phyloP scores from a whole-genome alignment of 2,888 invertebrate species.

The Perizoma flavofasciatum region DNA sequence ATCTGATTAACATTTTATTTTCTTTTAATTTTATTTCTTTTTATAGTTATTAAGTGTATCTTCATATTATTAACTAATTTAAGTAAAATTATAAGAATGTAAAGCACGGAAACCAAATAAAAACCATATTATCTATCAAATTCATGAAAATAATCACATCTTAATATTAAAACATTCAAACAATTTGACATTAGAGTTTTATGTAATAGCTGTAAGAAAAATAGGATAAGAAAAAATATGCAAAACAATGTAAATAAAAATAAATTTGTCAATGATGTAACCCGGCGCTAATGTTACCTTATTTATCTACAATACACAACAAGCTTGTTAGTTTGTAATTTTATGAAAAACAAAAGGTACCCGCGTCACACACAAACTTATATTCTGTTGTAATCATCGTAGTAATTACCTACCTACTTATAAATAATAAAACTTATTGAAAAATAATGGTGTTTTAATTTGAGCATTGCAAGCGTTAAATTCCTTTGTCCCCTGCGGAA shows the following conservation, averaged over 20 bases:
- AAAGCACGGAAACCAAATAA: slow-evolving; percentile 8
- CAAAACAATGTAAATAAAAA: slow-evolving; percentile 46
- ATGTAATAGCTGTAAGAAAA: not conserved
- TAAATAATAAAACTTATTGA: slow-evolving; percentile 22
- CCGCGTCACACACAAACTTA: slow-evolving; percentile 55
- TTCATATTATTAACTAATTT: not conserved
- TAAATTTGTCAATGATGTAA: slow-evolving; percentile 41
- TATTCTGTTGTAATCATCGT: slow-evolving; percentile 47
- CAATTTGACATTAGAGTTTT: not conserved
- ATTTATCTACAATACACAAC: slow-evolving; percentile 49
- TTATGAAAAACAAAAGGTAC: slow-evolving; percentile 61
- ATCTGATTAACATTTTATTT: slow-evolving; percentile 52
- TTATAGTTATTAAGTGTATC: not conserved
- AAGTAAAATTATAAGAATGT: not conserved
- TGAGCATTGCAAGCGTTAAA: not conserved
- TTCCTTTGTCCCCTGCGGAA: no score
- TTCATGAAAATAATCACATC: not conserved
- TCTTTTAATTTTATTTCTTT: slow-evolving; percentile 36
- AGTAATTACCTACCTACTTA: slow-evolving; percentile 22
- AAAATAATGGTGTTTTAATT: slow-evolving; percentile 20
- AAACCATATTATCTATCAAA: not conserved
- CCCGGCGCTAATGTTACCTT: slow-evolving; percentile 83
- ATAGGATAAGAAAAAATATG: slow-evolving; percentile 5
- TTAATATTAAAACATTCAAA: no score
- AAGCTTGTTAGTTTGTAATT: slow-evolving; percentile 33